Evolutionary conservation across 1,140 invertebrate genomes (phyloP).

Genomic region (Ips typographus): DNA sequence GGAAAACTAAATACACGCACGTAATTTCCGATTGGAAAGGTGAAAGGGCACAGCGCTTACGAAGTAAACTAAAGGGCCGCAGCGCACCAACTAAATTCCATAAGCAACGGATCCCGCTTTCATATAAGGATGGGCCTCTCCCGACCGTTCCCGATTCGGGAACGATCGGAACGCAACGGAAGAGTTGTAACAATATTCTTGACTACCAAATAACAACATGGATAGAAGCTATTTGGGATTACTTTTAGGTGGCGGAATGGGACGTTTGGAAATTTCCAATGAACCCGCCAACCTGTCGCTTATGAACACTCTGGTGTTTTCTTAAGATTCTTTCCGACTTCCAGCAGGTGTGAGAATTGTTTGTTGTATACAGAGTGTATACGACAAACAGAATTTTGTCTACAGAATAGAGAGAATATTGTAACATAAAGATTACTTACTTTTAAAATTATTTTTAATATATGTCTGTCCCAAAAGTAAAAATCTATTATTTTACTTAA

Average conservation of each 20-base stretch:
- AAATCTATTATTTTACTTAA: too few species aligned
- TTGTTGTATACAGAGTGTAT: too few species aligned
- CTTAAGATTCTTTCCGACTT: too few species aligned
- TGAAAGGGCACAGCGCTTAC: background rate
- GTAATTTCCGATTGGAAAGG: slow-evolving; percentile 7
- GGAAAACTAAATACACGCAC: background rate
- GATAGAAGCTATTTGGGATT: slow-evolving; percentile 11
- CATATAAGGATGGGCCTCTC: slow-evolving; percentile 9
- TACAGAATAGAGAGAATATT: too few species aligned
- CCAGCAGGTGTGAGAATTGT: too few species aligned
- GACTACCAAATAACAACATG: slow-evolving; percentile 9
- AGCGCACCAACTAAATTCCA: slow-evolving; percentile 19
- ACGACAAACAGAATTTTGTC: too few species aligned
- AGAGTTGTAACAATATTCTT: slow-evolving; percentile 13
- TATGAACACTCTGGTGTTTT: background rate
- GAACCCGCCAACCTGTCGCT: background rate
- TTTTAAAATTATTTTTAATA: too few species aligned
- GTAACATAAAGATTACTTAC: too few species aligned
- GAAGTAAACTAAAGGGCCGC: slow-evolving; percentile 11
- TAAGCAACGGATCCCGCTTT: slow-evolving; percentile 8
- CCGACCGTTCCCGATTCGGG: background rate
- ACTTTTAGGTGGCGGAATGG: slow-evolving; percentile 1
- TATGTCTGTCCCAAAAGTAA: too few species aligned
- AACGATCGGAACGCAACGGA: slow-evolving; percentile 12
- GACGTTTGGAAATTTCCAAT: slow-evolving; percentile 5